These are phyloP conservation scores for Macheiramphus alcinus DNA, from an alignment of 2,113 vertebrate species.

Conservation along the genomic window DNA sequence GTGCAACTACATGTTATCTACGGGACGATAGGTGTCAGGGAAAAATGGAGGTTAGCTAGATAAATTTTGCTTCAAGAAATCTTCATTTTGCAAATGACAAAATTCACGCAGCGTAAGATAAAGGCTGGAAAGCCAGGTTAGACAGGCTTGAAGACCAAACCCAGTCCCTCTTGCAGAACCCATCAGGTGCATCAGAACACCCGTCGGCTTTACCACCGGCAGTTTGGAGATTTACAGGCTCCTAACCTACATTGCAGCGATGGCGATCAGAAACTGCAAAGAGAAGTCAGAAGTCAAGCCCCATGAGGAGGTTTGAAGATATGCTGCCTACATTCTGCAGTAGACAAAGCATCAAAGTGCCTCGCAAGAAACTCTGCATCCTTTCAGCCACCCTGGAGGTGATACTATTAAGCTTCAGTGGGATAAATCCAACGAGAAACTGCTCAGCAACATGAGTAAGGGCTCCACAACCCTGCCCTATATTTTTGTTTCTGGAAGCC, in stretches of 20 bases:
- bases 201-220: neutral
- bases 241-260: neutral
- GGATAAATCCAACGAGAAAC: neutral
- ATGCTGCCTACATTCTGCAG: neutral
- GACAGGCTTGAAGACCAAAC: neutral
- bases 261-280: neutral
- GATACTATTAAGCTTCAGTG: neutral
- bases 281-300: neutral
- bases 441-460: neutral
- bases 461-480: neutral
- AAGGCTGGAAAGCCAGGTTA: neutral
- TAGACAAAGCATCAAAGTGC: neutral
- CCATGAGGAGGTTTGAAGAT: neutral
- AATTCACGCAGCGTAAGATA: neutral
- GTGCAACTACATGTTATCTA: neutral
- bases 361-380: neutral
- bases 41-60: neutral
- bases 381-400: neutral
- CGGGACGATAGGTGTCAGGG: neutral
- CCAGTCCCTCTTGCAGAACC: neutral
- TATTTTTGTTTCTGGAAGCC: conserved; percentile 20
- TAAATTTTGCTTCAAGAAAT: neutral
- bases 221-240: neutral
- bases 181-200: neutral
- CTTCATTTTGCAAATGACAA: neutral